phyloP scores from a whole-genome alignment of 2,888 invertebrate genomes.

The Cataglyphis livida region DNA sequence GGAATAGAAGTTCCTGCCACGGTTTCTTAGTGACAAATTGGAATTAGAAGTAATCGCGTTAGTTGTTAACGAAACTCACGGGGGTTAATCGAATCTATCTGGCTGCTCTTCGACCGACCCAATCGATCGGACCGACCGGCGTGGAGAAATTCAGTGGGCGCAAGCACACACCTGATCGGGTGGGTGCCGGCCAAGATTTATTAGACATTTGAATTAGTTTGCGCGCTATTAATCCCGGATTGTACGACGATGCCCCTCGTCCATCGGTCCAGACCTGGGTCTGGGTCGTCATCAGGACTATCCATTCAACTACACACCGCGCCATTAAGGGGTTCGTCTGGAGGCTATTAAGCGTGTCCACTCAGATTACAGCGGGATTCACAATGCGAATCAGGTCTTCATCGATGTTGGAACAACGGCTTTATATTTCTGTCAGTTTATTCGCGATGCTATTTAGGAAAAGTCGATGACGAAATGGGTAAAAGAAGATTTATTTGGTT shows the following conservation, averaged over 20 bases:
- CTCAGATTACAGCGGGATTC: constrained; percentile 6
- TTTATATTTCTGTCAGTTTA: not conserved
- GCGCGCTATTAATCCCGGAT: constrained; percentile 59
- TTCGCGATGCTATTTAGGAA: not conserved
- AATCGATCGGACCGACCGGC: constrained; percentile 18
- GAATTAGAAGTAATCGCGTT: constrained; percentile 77
- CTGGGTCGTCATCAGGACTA: constrained; percentile 51
- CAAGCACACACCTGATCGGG: constrained; percentile 39
- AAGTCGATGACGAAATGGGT: not conserved
- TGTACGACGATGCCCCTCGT: constrained; percentile 42
- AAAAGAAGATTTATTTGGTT: not conserved
- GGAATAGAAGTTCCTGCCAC: constrained; percentile 62
- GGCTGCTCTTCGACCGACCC: constrained; percentile 34
- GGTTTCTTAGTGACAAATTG: constrained; percentile 77
- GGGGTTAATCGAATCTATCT: constrained; percentile 71
- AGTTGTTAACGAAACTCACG: constrained; percentile 71
- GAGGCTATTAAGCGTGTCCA: constrained; percentile 43
- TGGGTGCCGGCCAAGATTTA: constrained; percentile 49
- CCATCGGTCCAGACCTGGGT: constrained; percentile 27
- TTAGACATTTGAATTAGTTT: constrained; percentile 62
- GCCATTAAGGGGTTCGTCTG: constrained; percentile 32
- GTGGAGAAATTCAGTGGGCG: constrained; percentile 50
- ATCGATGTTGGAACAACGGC: not conserved
- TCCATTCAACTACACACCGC: constrained; percentile 36
- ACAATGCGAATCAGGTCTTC: not conserved